Percentiles rank a stretch among this genome's conserved stretches.
phyloP scores from a whole-genome alignment of 2,888 invertebrate species.

The Entomobrya proxima region DNA sequence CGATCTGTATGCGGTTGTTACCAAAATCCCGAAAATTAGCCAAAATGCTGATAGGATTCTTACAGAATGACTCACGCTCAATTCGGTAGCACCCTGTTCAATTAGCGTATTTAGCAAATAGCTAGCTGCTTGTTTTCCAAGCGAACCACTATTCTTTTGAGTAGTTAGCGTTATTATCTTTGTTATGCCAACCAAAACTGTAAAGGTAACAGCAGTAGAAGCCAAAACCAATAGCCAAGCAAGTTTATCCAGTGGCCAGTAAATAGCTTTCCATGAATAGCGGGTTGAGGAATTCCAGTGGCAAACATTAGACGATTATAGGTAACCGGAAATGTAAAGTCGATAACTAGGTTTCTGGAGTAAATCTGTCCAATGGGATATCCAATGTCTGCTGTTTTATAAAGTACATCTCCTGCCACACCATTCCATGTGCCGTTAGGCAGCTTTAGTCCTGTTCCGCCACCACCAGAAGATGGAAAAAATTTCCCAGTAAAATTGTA shows the following conservation, averaged over 20 bases:
- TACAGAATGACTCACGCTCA: background rate
- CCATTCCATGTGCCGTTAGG: constrained; percentile 37
- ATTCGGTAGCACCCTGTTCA: background rate
- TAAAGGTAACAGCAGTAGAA: too few species aligned
- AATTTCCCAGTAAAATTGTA: background rate
- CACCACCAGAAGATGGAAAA: constrained; percentile 26
- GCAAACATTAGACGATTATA: constrained; percentile 5
- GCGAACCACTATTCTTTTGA: too few species aligned
- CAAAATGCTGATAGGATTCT: background rate
- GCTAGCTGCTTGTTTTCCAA: too few species aligned
- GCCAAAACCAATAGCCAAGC: too few species aligned
- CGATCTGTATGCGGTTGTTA: constrained; percentile 13
- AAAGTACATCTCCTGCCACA: constrained; percentile 35
- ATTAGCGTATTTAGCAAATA: background rate
- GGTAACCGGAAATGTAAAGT: background rate
- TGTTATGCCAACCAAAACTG: too few species aligned
- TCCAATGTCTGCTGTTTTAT: constrained; percentile 31
- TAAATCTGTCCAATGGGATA: background rate
- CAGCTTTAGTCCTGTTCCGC: background rate
- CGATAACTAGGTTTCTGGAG: background rate
- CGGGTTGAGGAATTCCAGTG: background rate
- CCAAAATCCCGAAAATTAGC: constrained; percentile 11
- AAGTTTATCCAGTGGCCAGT: too few species aligned
- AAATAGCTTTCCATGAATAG: too few species aligned
- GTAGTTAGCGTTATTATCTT: too few species aligned